Evolutionary conservation across 2,888 invertebrate species (phyloP).

Genomic region (Cactoblastis cactorum): DNA sequence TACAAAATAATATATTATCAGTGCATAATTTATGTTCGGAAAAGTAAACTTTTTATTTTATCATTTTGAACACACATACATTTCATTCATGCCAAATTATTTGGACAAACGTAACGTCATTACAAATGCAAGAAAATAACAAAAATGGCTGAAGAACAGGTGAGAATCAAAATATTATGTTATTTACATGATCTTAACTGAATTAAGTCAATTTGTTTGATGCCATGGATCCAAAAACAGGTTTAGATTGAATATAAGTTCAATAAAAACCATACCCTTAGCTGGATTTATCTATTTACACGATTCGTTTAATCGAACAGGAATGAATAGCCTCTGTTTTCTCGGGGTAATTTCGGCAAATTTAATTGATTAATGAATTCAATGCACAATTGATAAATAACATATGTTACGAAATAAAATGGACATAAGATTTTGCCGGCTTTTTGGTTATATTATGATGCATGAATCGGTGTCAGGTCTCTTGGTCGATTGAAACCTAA

Average conservation of each 20-base stretch:
- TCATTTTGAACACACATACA: background rate
- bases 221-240: conserved; percentile 3
- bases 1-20: no score
- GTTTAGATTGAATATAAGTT: background rate
- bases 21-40: no score
- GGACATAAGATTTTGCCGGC: conserved; percentile 41
- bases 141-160: conserved; percentile 90
- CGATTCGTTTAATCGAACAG: conserved; percentile 11
- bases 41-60: conserved; percentile 19
- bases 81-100: background rate
- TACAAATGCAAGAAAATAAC: conserved; percentile 76
- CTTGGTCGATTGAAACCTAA: conserved; percentile 35
- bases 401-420: background rate
- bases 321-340: conserved; percentile 16
- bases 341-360: conserved; percentile 7
- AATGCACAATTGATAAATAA: background rate
- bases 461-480: conserved; percentile 45
- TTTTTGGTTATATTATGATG: conserved; percentile 58
- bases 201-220: conserved; percentile 32
- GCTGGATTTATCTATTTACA: conserved; percentile 8
- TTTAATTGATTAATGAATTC: background rate
- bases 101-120: conserved; percentile 50
- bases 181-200: conserved; percentile 56
- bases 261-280: background rate
- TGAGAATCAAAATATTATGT: conserved; percentile 79